Base-by-base conservation (phyloP, 2,888 invertebrate species). In the Ceraclea dissimilis region DNA sequence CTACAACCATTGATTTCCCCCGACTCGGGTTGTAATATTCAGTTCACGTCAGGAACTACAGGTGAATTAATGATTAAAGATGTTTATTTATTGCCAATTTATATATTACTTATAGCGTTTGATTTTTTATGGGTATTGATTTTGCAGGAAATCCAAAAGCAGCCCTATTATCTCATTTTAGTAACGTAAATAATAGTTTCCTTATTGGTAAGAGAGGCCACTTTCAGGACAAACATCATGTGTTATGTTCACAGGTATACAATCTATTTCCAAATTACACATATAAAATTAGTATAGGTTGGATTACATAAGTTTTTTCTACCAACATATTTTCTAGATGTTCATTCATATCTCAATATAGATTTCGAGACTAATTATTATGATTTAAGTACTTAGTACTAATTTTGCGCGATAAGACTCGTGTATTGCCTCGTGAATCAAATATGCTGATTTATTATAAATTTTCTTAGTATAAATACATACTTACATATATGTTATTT, bases 151-250 rank as follows among this genome's bases (percentile, higher is more conserved):
- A 75, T 21, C 90, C 93, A 0, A 94, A 94, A 70, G 93, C 88
- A 18, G 84, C 85, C 0, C 68, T 85, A 0, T 70, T 89, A 16
- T 83, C 85, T 0, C 92, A 95, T 67, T 80, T 83, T 63, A 83
- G 84, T 54, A 73, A 88, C 2, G 79, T 90, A 1, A 94, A 95
- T 70, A 94, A 93, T 69, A 79, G 85, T 0, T 83, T 80, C 66
- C 81, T 82, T 63, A 74, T 82, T 33, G 88, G 86, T 0, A 75
- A 73, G 62, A 71, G 84, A 60, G 71, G 72, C 26, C 70, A 70
- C 11, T 65, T 80, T 1, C 62, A 74, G 49, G 68, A 72, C 19
- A 75, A 70, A 20, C 73, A 79, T 62, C 79, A 81, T 16, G 80
- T 65, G 57, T 71, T 82, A 56, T 84, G 83, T 61, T 65, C 83